A percentile compares a stretch with the other conserved stretches of the same genome.
Evolutionary conservation across 2,797 vertebrate species (phyloP).

Genomic region (Lophius americanus): DNA sequence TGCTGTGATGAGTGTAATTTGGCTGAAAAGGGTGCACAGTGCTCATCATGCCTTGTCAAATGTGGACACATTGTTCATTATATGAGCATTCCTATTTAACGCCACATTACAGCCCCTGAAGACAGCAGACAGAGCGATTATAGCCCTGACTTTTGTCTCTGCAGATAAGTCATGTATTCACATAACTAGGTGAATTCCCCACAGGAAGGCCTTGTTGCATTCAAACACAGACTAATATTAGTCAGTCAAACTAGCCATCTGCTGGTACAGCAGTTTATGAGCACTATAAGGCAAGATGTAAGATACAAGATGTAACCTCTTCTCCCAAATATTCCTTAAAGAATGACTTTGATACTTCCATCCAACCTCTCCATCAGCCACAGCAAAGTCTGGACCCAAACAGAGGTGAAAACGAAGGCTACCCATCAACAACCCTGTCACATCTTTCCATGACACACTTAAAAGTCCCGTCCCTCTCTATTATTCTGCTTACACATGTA

Average conservation of each 20-base stretch:
- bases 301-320: background rate
- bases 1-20: slow-evolving; percentile 57
- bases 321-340: background rate
- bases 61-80: slow-evolving; percentile 78
- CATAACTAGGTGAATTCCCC: slow-evolving; percentile 47
- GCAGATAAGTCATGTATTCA: slow-evolving; percentile 51
- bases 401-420: slow-evolving; percentile 30
- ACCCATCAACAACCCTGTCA: slow-evolving; percentile 36
- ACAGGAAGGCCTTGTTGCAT: slow-evolving; percentile 51
- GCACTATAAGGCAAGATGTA: slow-evolving; percentile 28
- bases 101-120: slow-evolving; percentile 75
- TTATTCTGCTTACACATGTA: slow-evolving; percentile 43
- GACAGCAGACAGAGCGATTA: slow-evolving; percentile 63
- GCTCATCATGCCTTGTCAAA: slow-evolving; percentile 75
- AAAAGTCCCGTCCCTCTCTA: slow-evolving; percentile 30
- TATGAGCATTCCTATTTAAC: slow-evolving; percentile 78
- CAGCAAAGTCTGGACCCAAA: slow-evolving; percentile 9
- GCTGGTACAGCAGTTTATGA: slow-evolving; percentile 30
- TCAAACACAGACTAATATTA: slow-evolving; percentile 50
- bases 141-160: slow-evolving; percentile 64
- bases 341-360: background rate
- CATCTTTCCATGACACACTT: slow-evolving; percentile 38
- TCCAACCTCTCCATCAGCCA: slow-evolving; percentile 13
- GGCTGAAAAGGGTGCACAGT: slow-evolving; percentile 66
- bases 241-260: slow-evolving; percentile 47